Base-by-base conservation (phyloP, 2,113 vertebrate genomes). In the Bothrops jararaca region DNA sequence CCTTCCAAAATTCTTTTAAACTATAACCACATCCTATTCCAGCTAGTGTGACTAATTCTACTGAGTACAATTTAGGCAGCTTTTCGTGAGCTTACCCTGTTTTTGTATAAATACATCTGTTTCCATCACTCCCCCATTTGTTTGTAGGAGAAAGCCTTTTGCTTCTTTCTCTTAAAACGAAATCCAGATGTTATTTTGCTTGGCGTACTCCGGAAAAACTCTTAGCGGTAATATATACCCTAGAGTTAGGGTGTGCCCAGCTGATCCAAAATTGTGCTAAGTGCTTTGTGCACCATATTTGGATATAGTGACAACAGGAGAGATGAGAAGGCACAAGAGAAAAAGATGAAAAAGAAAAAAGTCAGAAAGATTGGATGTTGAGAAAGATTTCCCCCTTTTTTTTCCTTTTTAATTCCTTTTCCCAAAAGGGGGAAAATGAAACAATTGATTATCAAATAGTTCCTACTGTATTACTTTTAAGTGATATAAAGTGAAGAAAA, bases 121-220 rank as follows among this genome's bases (percentile, higher is more conserved):
- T 88, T 20, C 7, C n/a, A 3, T 5, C 7, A 9, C 15, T 13
- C 45, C 29, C 10, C 57, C 52, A 23, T 64, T 54, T 23, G 3
- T n/a, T 89, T 26, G 42, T 11, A 89, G 45, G 12, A 24, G 85
- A 85, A 85, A 4, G 34, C 85, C 13, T 57, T 80, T 80, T 34
- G 5, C 69, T 91, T 88, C 26, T 23, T 52, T 91, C 90, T 6
- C 4, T 57, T 89, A 39, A 89, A 88, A 91, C 12, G 50, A 15
- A 74, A 93, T 26, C 93, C 85, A 45, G 88, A 90, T 92, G 89
- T 48, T 86, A 39, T 89, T 92, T 92, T 89, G 34, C 39, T 23
- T 69, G 91, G 85, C 90, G 24, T 56, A 56, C 13, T 22, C 10
- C 45, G 57, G 80, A 91, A 86, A 64, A 90, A 87, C 26, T 87